Conservation (phyloP, 2,888 invertebrate genomes). For the Noctua fimbriata region DNA sequence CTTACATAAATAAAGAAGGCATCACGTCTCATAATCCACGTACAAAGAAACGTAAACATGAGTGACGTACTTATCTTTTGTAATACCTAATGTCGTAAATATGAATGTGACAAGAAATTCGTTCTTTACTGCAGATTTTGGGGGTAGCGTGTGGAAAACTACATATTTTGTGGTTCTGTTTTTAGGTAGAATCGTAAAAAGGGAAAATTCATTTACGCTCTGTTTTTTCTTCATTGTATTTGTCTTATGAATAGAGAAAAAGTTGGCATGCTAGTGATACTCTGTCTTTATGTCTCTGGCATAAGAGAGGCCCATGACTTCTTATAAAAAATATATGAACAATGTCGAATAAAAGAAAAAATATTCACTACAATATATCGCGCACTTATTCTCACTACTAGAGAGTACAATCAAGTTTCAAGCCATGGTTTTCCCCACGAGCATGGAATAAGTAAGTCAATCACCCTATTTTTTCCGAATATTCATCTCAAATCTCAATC, state of each 20-base stretch:
- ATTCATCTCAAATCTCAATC: too few relatives aligned
- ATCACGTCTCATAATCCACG: slow-evolving; percentile 88
- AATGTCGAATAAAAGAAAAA: slow-evolving; percentile 68
- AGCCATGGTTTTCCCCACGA: neutral
- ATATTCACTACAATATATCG: slow-evolving; percentile 65
- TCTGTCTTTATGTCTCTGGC: slow-evolving; percentile 53
- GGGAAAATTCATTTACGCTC: slow-evolving; percentile 68
- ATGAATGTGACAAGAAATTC: slow-evolving; percentile 79
- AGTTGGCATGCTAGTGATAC: slow-evolving; percentile 63
- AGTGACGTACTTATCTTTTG: slow-evolving; percentile 85
- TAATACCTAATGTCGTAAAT: slow-evolving; percentile 86
- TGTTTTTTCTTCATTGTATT: slow-evolving; percentile 63
- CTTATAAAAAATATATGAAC: slow-evolving; percentile 61
- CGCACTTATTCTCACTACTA: slow-evolving; percentile 19
- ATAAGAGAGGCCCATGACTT: slow-evolving; percentile 42
- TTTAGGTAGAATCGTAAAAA: slow-evolving; percentile 68
- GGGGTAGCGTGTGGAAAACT: slow-evolving; percentile 65
- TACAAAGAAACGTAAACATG: slow-evolving; percentile 86
- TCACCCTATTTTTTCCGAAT: neutral
- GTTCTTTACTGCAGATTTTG: slow-evolving; percentile 71
- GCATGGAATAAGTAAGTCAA: neutral
- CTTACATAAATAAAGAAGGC: slow-evolving; percentile 84
- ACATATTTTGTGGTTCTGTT: slow-evolving; percentile 68
- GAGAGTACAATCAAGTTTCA: neutral
- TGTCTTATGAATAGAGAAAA: slow-evolving; percentile 66